Conservation (phyloP, 2,113 vertebrate species). For the Sphyrna mokarran region DNA sequence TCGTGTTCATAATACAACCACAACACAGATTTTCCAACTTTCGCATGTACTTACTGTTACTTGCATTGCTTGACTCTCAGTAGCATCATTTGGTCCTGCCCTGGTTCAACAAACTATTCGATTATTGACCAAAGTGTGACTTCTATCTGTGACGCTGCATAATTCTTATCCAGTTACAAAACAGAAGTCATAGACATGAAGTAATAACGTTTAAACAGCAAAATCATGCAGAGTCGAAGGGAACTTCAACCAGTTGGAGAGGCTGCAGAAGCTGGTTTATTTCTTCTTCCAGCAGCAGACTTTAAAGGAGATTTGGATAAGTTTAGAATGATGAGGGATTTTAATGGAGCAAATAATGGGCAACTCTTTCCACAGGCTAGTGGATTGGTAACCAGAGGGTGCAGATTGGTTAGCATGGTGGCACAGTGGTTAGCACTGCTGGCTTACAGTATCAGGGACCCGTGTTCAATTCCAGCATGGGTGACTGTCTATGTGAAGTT, state of each 20-base stretch:
- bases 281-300: neutral
- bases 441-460: too few species aligned
- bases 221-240: neutral
- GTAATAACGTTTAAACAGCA: neutral
- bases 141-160: neutral
- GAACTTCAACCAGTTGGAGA: neutral
- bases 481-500: too few species aligned
- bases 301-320: neutral
- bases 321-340: neutral
- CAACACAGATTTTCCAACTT: neutral
- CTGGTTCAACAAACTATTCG: neutral
- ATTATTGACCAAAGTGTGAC: neutral
- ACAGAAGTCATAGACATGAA: neutral
- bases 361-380: neutral
- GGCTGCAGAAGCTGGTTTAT: neutral
- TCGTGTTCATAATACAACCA: neutral
- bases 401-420: neutral
- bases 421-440: too few species aligned
- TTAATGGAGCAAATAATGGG: neutral
- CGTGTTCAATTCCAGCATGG: too few species aligned
- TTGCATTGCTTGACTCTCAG: neutral
- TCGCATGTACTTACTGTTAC: neutral
- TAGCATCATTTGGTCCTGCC: neutral
- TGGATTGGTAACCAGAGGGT: neutral
- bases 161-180: neutral